Evolutionary conservation across 2,113 vertebrate genomes (phyloP), one percentile per base, ranked within the genome.

Genomic region (Saccopteryx leptura): DNA sequence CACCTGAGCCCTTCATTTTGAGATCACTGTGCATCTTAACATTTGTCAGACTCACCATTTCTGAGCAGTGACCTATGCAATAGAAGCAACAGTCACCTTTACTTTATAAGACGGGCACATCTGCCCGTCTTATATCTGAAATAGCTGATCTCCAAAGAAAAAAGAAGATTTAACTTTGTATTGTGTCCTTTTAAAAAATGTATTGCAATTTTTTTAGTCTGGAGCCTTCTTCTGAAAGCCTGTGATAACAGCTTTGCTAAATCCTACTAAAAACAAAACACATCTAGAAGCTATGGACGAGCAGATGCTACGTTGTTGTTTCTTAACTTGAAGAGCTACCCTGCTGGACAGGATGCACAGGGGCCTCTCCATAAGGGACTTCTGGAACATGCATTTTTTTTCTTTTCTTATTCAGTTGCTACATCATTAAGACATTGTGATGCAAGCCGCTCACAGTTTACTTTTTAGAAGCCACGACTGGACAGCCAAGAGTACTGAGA

Each of bases 41-140:
- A 74, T 78, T 39, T 63, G 78, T 69, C 58, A 91, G n/a, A 65
- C 23, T 83, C 80, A 94, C 92, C 92, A 96, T 68, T 87, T 76
- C 90, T 88, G 39, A 93, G 75, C 63, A 94, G 79, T 21, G 65
- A 94, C 52, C 92, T 76, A 24, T 39, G 68, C 31, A 9, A 15
- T 2, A 60, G 24, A 95, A 72, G 31, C 11, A 2, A 96, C 18
- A 89, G 56, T 23, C 60, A 88, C 68, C 86, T 31, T 39, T 8
- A 15, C 39, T 39, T 39, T 39, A 39, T 39, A 39, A 39, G 39
- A 39, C 23, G 68, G 83, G 78, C 23, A 75, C 14, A 54, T 19
- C 60, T 19, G 63, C 48, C 56, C 79, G 21, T 88, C 74, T 95
- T 69, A 19, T 28, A 75, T 60, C 89, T 75, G 74, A 72, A 76